Base-by-base conservation (phyloP, 2,113 vertebrate genomes). In the Xenopus tropicalis region DNA sequence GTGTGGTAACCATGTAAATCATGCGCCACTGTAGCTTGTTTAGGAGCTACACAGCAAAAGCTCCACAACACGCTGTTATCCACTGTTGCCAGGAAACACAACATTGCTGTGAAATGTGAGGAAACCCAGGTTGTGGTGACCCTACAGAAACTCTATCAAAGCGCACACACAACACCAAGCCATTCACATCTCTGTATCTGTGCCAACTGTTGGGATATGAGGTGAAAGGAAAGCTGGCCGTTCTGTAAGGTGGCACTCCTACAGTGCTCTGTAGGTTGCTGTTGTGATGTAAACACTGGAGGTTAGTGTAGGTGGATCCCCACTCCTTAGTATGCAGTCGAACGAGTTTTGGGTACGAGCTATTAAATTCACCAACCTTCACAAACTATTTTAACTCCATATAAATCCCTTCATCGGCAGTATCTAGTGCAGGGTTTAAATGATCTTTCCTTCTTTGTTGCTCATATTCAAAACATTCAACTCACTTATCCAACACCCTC, bases 61-160 rank as follows among this genome's bases (percentile, higher is more conserved):
- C 85, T 82, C 74, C 16, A n/a, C 52, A 79, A 82, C 83, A 86
- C 65, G 77, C 87, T 87, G 86, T 88, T 89, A 90, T 90, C 88
- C 86, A 79, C 81, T 79, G 91, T 92, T 90, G 88, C 93, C 87
- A 85, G 79, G 92, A 80, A 85, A 93, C 85, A 84, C 85, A 80
- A 81, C 85, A 84, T 82, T 66, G 20, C 71, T 78, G 81, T 20
- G 69, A 78, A 79, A 83, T 80, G 78, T 54, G 77, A 74, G 84
- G 86, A 83, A 83, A 80, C 73, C 11, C 78, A 82, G 85, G 82
- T 52, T 83, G 82, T 56, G 75, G 73, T 80, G 81, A 82, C 84
- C 85, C 85, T 52, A 71, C 21, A 78, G 67, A 74, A 83, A 79
- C 69, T 78, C 80, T 71, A 43, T 0, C 24, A 81, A 81, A 58